phyloP scores from a whole-genome alignment of 2,888 invertebrate species.

The Nephrocerus scutellatus region DNA sequence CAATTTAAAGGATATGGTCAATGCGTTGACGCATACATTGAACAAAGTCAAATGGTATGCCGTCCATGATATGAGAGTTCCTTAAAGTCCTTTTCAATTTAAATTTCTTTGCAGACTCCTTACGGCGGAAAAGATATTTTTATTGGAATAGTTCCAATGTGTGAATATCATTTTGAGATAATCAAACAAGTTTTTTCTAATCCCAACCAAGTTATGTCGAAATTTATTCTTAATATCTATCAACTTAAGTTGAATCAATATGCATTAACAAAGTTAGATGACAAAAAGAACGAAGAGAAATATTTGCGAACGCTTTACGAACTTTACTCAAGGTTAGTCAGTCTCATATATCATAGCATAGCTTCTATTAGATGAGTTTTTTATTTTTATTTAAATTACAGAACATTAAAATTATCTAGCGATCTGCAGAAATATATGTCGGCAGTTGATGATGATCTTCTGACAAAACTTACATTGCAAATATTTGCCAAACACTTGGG shows the following conservation, averaged over 20 bases:
- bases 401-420: conserved; percentile 67
- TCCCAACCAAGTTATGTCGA: conserved; percentile 95
- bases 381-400: conserved; percentile 34
- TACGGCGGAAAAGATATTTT: conserved; percentile 85
- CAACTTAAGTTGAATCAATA: conserved; percentile 82
- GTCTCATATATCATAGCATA: conserved; percentile 25
- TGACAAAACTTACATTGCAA: conserved; percentile 69
- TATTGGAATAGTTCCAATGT: conserved; percentile 80
- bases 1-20: conserved; percentile 96
- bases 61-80: no score
- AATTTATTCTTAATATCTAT: conserved; percentile 93
- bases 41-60: conserved; percentile 83
- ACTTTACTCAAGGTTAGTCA: conserved; percentile 70
- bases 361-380: no score
- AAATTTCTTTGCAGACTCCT: conserved; percentile 57
- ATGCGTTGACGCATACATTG: conserved; percentile 94
- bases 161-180: conserved; percentile 75
- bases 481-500: conserved; percentile 75
- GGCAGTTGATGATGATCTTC: conserved; percentile 70
- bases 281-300: conserved; percentile 75
- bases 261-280: conserved; percentile 74
- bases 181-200: conserved; percentile 88
- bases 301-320: conserved; percentile 85
- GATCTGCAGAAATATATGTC: conserved; percentile 69
- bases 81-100: conserved; percentile 8